A percentile compares a stretch with the other conserved stretches of the same genome.
Conservation (phyloP, 2,797 vertebrate species). For the Octomys mimax region DNA sequence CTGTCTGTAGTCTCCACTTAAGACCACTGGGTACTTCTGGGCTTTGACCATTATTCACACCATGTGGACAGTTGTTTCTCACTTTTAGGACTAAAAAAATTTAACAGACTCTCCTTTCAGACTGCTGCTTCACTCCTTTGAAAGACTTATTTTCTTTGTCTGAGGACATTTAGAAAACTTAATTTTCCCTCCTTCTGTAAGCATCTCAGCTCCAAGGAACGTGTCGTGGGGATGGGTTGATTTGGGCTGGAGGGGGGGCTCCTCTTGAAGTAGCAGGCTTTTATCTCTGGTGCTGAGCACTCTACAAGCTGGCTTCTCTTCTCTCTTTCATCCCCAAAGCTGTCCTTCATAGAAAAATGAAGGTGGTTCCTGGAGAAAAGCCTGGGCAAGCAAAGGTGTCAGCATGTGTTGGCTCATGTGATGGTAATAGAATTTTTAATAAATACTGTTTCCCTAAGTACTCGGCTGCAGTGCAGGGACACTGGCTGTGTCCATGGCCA, state of each 20-base stretch:
- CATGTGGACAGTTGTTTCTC: neutral
- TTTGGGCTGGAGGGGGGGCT: neutral
- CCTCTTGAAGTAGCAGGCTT: neutral
- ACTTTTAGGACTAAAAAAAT: neutral
- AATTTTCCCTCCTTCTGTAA: conserved; percentile 17
- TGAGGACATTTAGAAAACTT: neutral
- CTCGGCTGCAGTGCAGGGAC: neutral
- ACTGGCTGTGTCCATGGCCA: neutral
- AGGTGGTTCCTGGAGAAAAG: neutral
- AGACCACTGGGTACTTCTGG: neutral
- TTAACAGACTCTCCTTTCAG: neutral
- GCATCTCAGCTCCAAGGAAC: neutral
- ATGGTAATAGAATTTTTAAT: neutral
- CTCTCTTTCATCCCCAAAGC: neutral
- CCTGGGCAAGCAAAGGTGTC: neutral
- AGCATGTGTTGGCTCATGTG: neutral
- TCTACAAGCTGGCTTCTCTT: neutral
- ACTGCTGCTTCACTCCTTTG: neutral
- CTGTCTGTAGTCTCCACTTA: neutral
- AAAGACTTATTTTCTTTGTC: conserved; percentile 45
- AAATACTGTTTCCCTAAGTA: neutral
- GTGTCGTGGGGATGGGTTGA: neutral
- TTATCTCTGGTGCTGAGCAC: conserved; percentile 8
- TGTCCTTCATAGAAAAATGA: conserved; percentile 28
- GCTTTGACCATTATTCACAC: neutral